Percentiles rank a stretch among this genome's conserved stretches.
Conservation (phyloP, 1,140 invertebrate species). For the Dufourea novaeangliae region DNA sequence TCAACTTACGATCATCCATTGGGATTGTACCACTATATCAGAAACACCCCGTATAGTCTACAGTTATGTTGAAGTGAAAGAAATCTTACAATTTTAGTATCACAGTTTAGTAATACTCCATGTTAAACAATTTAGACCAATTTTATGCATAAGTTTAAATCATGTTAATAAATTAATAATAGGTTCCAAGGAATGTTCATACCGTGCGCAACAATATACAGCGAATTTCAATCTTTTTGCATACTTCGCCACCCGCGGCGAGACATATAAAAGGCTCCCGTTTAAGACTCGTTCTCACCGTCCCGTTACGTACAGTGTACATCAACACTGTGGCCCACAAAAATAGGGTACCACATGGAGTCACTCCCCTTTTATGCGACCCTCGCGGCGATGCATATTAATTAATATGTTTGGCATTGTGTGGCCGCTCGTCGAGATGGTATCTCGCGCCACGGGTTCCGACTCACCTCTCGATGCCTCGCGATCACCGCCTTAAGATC, state of each 20-base stretch:
- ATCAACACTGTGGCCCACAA: not conserved
- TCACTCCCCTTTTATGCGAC: conserved; percentile 21
- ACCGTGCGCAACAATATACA: not conserved
- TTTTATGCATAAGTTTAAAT: no score
- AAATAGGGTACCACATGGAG: conserved; percentile 14
- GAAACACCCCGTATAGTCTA: no score
- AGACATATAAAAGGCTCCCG: not conserved
- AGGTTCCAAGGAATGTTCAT: no score
- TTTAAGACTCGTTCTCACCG: not conserved
- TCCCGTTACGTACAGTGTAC: not conserved
- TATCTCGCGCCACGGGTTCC: conserved; percentile 61
- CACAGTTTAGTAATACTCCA: no score
- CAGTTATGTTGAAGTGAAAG: no score
- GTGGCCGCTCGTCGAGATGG: conserved; percentile 58
- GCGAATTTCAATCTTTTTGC: not conserved
- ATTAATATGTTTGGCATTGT: conserved; percentile 71
- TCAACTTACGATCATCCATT: no score
- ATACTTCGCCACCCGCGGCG: not conserved
- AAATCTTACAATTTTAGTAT: no score
- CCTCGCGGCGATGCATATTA: conserved; percentile 59
- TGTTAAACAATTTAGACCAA: no score
- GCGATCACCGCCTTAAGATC: conserved; percentile 46
- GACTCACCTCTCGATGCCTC: conserved; percentile 52
- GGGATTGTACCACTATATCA: no score
- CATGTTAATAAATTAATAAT: no score